Conservation (phyloP, 2,113 vertebrate species). For the Zosterops pallidus region DNA sequence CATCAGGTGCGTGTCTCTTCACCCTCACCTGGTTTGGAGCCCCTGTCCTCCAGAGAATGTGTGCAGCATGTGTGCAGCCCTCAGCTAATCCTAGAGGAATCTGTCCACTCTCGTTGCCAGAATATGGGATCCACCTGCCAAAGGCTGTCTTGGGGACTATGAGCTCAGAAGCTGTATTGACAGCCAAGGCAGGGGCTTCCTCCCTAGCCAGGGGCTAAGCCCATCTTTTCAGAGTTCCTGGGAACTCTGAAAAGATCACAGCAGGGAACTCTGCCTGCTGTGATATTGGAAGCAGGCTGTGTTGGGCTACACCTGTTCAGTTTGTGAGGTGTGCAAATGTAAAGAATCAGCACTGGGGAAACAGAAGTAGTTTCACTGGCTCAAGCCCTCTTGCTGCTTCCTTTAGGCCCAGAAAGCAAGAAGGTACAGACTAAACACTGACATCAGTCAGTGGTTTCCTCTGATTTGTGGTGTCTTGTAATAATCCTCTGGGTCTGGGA, state of each 20-base stretch:
- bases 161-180: not conserved
- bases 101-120: not conserved
- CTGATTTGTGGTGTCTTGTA: not conserved
- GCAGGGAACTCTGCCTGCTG: not conserved
- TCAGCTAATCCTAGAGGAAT: not conserved
- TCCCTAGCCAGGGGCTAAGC: not conserved
- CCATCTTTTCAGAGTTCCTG: not conserved
- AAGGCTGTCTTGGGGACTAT: not conserved
- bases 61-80: not conserved
- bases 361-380: not conserved
- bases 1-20: conserved; percentile 75
- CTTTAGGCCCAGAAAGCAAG: not conserved
- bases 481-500: not conserved
- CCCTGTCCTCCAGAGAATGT: not conserved
- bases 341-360: not conserved
- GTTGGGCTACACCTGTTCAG: not conserved
- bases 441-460: not conserved
- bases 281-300: not conserved
- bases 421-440: not conserved
- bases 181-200: not conserved
- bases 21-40: not conserved
- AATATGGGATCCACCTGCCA: not conserved
- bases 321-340: not conserved
- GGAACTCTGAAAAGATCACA: not conserved
- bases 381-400: not conserved